A percentile compares a stretch with the other conserved stretches of the same genome.
phyloP scores from a whole-genome alignment of 2,113 vertebrate species.

The Peromyscus maniculatus region DNA sequence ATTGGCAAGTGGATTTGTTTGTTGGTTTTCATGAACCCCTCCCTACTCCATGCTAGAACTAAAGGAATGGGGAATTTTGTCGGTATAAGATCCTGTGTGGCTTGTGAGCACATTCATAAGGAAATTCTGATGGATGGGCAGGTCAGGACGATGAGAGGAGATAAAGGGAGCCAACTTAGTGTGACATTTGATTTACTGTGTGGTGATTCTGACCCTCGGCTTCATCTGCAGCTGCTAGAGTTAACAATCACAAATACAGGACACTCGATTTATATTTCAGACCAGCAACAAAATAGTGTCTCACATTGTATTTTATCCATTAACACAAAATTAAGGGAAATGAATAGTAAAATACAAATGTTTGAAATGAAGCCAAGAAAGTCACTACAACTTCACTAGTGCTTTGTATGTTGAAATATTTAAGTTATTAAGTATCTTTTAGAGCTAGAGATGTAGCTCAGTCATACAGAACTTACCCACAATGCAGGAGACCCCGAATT shows the following conservation, averaged over 20 bases:
- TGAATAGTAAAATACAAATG: background rate
- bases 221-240: background rate
- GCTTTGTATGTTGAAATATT: background rate
- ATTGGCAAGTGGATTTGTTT: background rate
- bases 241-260: background rate
- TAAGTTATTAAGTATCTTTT: background rate
- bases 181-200: background rate
- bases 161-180: background rate
- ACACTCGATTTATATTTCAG: background rate
- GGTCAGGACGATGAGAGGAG: background rate
- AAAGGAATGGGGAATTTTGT: background rate
- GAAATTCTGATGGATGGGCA: background rate
- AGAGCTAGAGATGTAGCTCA: background rate
- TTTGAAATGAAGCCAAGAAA: slow-evolving; percentile 16
- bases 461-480: background rate
- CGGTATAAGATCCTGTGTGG: background rate
- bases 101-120: background rate
- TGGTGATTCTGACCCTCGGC: background rate
- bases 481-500: background rate
- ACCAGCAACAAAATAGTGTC: background rate
- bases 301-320: background rate
- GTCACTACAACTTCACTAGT: background rate
- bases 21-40: background rate
- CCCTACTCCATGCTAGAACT: background rate
- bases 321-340: background rate